Evolutionary conservation across 2,797 vertebrate genomes (phyloP).

Genomic region (Xyrichtys novacula): DNA sequence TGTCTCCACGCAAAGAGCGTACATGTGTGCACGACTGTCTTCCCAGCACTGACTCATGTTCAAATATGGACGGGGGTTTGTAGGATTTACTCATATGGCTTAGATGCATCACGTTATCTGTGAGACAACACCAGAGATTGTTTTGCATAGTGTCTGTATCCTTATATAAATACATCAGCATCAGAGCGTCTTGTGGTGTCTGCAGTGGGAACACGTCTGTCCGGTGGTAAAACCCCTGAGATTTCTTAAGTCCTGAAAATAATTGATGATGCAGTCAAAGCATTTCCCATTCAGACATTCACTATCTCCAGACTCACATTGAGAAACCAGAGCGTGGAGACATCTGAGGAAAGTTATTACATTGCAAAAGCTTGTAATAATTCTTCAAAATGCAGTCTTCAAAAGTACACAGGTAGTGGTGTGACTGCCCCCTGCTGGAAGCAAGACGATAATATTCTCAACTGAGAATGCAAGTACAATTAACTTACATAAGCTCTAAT

Average conservation of each 20-base stretch:
- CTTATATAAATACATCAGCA: slow-evolving; percentile 51
- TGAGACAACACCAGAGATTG: slow-evolving; percentile 59
- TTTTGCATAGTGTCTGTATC: slow-evolving; percentile 42
- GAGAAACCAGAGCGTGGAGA: slow-evolving; percentile 13
- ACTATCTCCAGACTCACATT: slow-evolving; percentile 5
- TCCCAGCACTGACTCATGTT: slow-evolving; percentile 71
- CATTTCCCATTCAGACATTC: slow-evolving; percentile 13
- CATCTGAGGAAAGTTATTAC: neutral
- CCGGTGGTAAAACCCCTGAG: no score
- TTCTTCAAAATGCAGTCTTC: slow-evolving; percentile 23
- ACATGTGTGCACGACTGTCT: slow-evolving; percentile 53
- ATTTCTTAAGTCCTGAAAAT: slow-evolving; percentile 31
- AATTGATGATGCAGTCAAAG: slow-evolving; percentile 43
- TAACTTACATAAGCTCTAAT: slow-evolving; percentile 23
- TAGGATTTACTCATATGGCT: slow-evolving; percentile 60
- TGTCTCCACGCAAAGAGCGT: slow-evolving; percentile 22
- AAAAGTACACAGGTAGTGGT: slow-evolving; percentile 9
- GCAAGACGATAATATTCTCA: slow-evolving; percentile 14
- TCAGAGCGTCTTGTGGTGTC: slow-evolving; percentile 55
- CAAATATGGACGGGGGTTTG: slow-evolving; percentile 54
- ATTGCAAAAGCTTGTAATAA: slow-evolving; percentile 19
- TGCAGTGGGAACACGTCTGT: no score
- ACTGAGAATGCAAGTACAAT: slow-evolving; percentile 28
- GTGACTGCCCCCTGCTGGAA: slow-evolving; percentile 55
- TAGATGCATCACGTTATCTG: slow-evolving; percentile 66